phyloP scores from a whole-genome alignment of 2,888 invertebrate genomes.

The Agrotis clavis region DNA sequence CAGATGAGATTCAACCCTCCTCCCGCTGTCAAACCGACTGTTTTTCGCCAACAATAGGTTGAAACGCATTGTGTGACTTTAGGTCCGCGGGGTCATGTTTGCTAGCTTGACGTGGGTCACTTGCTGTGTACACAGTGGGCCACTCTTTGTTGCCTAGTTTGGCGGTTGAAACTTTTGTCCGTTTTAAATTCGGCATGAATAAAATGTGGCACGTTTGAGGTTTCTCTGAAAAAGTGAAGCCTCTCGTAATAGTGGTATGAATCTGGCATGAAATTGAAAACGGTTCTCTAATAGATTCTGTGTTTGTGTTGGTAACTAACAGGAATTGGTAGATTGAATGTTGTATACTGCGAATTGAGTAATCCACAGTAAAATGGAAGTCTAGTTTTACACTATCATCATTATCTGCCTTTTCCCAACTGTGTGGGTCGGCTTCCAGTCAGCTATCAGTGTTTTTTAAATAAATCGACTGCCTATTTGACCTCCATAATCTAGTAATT shows the following conservation, averaged over 20 bases:
- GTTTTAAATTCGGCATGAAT: conserved; percentile 48
- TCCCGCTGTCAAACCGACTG: conserved; percentile 52
- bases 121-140: conserved; percentile 31
- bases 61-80: conserved; percentile 56
- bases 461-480: too few relatives aligned
- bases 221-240: conserved; percentile 6
- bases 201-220: conserved; percentile 35
- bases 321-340: too few relatives aligned
- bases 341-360: not conserved
- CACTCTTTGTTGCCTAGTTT: conserved; percentile 60
- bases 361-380: too few relatives aligned
- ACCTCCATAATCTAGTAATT: too few relatives aligned
- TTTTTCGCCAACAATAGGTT: conserved; percentile 45
- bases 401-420: too few relatives aligned
- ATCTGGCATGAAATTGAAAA: conserved; percentile 7
- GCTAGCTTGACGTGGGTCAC: conserved; percentile 51
- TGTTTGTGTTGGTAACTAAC: not conserved
- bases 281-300: not conserved
- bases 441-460: too few relatives aligned
- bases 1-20: conserved; percentile 56
- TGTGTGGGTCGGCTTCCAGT: too few relatives aligned
- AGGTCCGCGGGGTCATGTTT: conserved; percentile 48
- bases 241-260: conserved; percentile 4
- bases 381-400: too few relatives aligned
- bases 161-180: conserved; percentile 52